Conservation (phyloP, 2,797 vertebrate genomes). For the Galago senegalensis region DNA sequence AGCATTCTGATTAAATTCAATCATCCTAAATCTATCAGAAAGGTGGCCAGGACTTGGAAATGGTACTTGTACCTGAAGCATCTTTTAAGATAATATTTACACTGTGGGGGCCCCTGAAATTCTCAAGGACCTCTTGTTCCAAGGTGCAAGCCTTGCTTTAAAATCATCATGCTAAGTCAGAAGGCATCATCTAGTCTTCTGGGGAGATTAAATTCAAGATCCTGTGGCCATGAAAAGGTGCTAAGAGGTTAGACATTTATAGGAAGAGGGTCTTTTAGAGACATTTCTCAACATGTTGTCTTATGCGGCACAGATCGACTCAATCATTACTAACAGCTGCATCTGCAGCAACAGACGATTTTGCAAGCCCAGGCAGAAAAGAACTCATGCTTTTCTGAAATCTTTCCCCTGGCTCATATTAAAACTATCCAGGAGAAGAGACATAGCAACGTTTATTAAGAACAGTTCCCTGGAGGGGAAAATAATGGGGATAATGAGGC, state of each 20-base stretch:
- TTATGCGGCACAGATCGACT: constrained; percentile 68
- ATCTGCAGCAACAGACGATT: constrained; percentile 74
- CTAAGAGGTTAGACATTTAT: constrained; percentile 66
- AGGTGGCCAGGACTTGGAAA: constrained; percentile 36
- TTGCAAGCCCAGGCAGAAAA: constrained; percentile 82
- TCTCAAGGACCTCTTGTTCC: neutral
- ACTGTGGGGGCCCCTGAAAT: neutral
- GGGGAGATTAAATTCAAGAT: constrained; percentile 24
- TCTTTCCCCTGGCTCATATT: constrained; percentile 82
- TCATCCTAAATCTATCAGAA: neutral
- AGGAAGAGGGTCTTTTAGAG: constrained; percentile 64
- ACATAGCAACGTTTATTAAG: constrained; percentile 82
- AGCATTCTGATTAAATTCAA: neutral
- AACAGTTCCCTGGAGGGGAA: constrained; percentile 78
- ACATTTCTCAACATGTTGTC: constrained; percentile 73
- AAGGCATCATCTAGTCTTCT: constrained; percentile 3
- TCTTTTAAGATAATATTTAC: constrained; percentile 10
- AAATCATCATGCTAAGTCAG: neutral
- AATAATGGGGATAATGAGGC: constrained; percentile 80
- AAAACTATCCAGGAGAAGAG: constrained; percentile 82
- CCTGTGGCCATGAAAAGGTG: neutral
- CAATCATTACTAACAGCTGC: constrained; percentile 80
- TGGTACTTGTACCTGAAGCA: constrained; percentile 37
- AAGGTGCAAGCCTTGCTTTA: neutral
- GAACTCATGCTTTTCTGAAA: constrained; percentile 75